phyloP scores from a whole-genome alignment of 2,888 invertebrate species.

The Lordiphosa fenestrarum region DNA sequence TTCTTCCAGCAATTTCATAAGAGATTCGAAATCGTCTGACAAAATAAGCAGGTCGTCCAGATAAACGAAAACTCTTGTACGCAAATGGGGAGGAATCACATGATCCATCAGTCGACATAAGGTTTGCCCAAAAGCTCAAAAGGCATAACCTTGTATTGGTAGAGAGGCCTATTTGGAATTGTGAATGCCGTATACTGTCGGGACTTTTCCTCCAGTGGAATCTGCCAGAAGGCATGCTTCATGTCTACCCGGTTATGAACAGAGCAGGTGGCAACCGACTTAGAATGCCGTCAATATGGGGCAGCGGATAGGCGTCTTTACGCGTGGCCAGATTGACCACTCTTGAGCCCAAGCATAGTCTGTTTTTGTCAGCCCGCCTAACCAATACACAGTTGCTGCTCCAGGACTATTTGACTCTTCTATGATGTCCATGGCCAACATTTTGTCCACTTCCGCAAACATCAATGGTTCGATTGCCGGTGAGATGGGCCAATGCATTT shows the following conservation, averaged over 20 bases:
- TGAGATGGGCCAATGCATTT: not conserved
- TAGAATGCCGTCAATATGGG: constrained; percentile 14
- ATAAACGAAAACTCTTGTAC: too few relatives aligned
- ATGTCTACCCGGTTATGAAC: not conserved
- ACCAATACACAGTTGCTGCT: constrained; percentile 4
- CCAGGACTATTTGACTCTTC: constrained; percentile 65
- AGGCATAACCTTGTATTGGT: constrained; percentile 28
- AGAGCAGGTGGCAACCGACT: not conserved
- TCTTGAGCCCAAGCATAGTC: too few relatives aligned
- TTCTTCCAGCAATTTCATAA: too few relatives aligned
- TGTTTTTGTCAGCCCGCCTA: too few relatives aligned
- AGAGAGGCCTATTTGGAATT: constrained; percentile 32
- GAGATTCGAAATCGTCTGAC: too few relatives aligned
- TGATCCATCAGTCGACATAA: not conserved
- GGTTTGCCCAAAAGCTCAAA: not conserved
- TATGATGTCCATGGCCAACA: constrained; percentile 61
- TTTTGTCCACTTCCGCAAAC: not conserved
- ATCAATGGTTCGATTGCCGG: not conserved
- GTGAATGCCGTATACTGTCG: constrained; percentile 29
- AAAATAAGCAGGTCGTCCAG: too few relatives aligned
- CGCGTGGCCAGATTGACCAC: too few relatives aligned
- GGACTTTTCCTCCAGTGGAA: too few relatives aligned
- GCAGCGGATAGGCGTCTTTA: too few relatives aligned
- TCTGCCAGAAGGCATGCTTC: not conserved
- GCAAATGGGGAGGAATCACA: too few relatives aligned